phyloP scores from a whole-genome alignment of 1,140 invertebrate genomes.

The Argopecten irradians region DNA sequence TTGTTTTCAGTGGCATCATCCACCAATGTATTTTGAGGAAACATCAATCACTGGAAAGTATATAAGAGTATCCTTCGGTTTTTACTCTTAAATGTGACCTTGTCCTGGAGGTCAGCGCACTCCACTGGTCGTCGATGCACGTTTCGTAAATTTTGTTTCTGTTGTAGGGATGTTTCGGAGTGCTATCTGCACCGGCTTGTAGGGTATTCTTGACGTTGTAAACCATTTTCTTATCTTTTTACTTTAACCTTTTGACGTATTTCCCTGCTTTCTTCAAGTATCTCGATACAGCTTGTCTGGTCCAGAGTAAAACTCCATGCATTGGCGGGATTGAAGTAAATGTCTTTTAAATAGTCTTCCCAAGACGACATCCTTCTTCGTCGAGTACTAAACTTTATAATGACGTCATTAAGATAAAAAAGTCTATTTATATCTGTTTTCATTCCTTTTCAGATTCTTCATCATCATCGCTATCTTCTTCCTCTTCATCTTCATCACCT shows the following conservation, averaged over 20 bases:
- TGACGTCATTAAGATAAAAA: background rate
- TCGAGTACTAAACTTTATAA: background rate
- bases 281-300: conserved; percentile 30
- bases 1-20: conserved; percentile 5
- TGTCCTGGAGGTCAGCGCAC: no score
- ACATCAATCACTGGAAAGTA: no score
- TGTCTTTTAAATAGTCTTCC: conserved; percentile 28
- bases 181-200: no score
- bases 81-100: no score
- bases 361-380: background rate
- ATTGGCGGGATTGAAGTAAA: conserved; percentile 29
- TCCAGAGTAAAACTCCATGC: conserved; percentile 33
- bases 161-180: no score
- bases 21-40: conserved; percentile 34
- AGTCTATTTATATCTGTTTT: background rate
- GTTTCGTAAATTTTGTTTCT: no score
- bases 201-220: no score
- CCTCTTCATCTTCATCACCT: no score
- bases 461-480: background rate
- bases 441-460: no score
- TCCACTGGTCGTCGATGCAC: no score
- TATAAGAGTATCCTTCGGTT: no score
- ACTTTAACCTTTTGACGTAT: background rate
- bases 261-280: conserved; percentile 21
- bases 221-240: no score